A percentile compares a stretch with the other conserved stretches of the same genome.
Evolutionary conservation across 1,140 invertebrate genomes (phyloP).

Genomic region (Aporrectodea caliginosa): DNA sequence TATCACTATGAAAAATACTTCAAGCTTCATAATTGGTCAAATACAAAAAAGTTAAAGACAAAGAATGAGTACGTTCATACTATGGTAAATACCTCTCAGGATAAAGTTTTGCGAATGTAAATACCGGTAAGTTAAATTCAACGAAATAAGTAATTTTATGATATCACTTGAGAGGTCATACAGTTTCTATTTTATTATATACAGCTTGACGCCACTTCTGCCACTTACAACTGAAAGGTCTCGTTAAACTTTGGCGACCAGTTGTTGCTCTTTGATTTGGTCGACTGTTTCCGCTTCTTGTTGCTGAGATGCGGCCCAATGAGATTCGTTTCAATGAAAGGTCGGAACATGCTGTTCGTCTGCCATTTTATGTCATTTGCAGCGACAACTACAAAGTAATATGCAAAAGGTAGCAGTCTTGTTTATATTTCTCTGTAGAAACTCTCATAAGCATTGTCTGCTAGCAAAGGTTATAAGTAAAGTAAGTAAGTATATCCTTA

Average conservation of each 20-base stretch:
- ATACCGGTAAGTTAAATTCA: neutral
- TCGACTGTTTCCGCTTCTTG: slow-evolving; percentile 95
- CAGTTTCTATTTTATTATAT: slow-evolving; percentile 3
- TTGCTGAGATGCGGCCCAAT: slow-evolving; percentile 96
- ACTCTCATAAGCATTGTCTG: no score
- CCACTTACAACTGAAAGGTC: slow-evolving; percentile 96
- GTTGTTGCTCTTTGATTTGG: slow-evolving; percentile 96
- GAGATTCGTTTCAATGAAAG: slow-evolving; percentile 97
- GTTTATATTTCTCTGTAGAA: no score
- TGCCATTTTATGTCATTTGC: slow-evolving; percentile 98
- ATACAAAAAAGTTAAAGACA: slow-evolving; percentile 2
- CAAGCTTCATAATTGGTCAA: no score
- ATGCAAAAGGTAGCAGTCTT: no score
- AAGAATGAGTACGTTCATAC: neutral
- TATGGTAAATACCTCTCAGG: neutral
- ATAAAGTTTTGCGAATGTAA: neutral
- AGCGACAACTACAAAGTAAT: slow-evolving; percentile 76
- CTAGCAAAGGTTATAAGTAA: no score
- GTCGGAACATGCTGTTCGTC: slow-evolving; percentile 91
- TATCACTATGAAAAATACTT: no score
- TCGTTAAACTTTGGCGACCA: slow-evolving; percentile 99
- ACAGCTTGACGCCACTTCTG: slow-evolving; percentile 10
- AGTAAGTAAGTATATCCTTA: no score
- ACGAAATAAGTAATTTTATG: neutral
- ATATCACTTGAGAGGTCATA: neutral